Base-by-base conservation (phyloP, 1,140 invertebrate genomes). In the Drosophila willistoni region DNA sequence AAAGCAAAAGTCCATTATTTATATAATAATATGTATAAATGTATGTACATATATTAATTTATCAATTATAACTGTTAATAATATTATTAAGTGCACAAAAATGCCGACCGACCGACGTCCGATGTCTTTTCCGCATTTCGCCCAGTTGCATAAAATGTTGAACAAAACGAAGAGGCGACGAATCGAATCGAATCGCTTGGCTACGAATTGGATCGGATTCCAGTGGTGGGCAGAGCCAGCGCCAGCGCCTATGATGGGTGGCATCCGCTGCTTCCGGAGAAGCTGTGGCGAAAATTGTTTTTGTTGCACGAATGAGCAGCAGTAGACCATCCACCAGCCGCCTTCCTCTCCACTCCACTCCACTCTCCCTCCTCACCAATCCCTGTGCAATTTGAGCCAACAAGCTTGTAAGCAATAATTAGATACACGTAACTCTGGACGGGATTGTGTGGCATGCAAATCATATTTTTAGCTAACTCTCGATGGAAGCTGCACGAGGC, bases 321-420 rank as follows among this genome's bases (percentile, higher is more conserved):
- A 62, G 61, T 62, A 62, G 69, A 47, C 44, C 44, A 12, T 2
- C 44, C 4, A 10, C 44, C 17, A 1, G 3, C 1, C 44, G 2
- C 14, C 14, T 7, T 19, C 3, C 42, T 13, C 79, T 68, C 68
- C 59, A 63, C 59, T 19, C 3, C 42, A 4, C 79, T 68, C 68
- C 59, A 63, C 59, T 10, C 22, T 12, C 10, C 14, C 39, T 6
- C 56, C 14, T 33, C 14, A 19, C 29, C 17, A 9, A 36, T 59
- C 39, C 7, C 41, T 7, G 6, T 29, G n/a, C 41, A 68, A 44
- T 44, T 65, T 63, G 29, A 72, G 59, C 71, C 72, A 72, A 71
- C 66, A 84, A 77, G 63, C 44, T 69, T 78, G 71, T 85, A 86
- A 85, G 77, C 71, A 73, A 79, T 77, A 86, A 86, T 86, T 86